Percentiles rank a stretch among this genome's conserved stretches.
These are phyloP conservation scores for Pseudorasbora parva DNA, from an alignment of 2,113 vertebrate species.

Conservation along the genomic window DNA sequence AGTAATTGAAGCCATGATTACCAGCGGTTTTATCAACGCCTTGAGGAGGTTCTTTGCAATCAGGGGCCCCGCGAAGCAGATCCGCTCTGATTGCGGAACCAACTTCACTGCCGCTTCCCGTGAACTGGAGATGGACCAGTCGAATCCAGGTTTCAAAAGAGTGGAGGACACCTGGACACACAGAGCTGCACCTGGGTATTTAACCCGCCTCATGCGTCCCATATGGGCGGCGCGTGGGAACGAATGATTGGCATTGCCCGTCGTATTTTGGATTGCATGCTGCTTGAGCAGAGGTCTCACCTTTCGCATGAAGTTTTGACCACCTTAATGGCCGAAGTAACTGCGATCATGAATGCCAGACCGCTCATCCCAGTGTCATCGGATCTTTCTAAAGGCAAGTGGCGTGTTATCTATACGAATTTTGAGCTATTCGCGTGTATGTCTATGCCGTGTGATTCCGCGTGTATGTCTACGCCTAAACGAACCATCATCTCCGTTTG, in stretches of 20 bases:
- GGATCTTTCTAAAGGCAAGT: too few relatives aligned
- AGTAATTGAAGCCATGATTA: neutral
- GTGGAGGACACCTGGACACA: neutral
- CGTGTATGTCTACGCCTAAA: too few relatives aligned
- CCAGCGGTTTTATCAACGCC: neutral
- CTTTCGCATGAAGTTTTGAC: neutral
- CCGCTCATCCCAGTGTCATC: neutral
- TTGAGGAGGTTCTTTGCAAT: constrained; percentile 3
- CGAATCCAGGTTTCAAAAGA: neutral
- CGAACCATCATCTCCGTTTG: too few relatives aligned
- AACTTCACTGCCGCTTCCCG: neutral
- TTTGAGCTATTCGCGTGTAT: too few relatives aligned
- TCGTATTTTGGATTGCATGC: neutral
- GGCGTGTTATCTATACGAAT: too few relatives aligned
- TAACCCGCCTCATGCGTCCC: neutral
- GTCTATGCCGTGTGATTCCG: too few relatives aligned
- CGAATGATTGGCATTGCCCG: neutral
- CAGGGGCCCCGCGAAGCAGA: neutral
- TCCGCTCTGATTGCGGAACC: neutral
- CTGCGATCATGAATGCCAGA: neutral
- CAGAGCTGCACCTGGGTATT: neutral
- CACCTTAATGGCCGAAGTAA: neutral
- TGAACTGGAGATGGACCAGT: constrained; percentile 1
- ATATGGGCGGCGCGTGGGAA: neutral
- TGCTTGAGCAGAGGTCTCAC: neutral